These are phyloP conservation scores for Colostygia pectinataria DNA, from an alignment of 2,888 invertebrate species.

Conservation along the genomic window DNA sequence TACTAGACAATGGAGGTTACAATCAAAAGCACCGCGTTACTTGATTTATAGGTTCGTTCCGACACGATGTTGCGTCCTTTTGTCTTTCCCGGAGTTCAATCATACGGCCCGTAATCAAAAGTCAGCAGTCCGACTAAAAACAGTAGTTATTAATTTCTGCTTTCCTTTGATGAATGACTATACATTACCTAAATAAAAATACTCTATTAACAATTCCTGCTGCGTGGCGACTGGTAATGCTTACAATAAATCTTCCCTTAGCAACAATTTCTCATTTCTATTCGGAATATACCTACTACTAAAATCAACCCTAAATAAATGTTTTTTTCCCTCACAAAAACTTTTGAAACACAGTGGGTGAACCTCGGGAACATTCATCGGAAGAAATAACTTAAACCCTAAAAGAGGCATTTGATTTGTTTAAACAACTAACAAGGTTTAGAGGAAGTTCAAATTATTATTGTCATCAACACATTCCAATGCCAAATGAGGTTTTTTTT, in stretches of 20 bases:
- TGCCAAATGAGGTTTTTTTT: conserved; percentile 37
- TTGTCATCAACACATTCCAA: conserved; percentile 40
- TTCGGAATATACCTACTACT: conserved; percentile 35
- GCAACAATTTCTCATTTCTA: too few species aligned
- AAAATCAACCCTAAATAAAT: conserved; percentile 24
- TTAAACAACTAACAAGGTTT: conserved; percentile 43
- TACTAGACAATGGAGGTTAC: conserved; percentile 63
- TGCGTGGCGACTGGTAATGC: background rate
- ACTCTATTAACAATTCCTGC: too few species aligned
- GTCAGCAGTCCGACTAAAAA: conserved; percentile 41
- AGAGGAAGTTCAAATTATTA: conserved; percentile 47
- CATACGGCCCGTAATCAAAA: conserved; percentile 57
- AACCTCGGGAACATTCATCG: conserved; percentile 41
- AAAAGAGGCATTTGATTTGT: conserved; percentile 37
- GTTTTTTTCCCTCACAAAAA: conserved; percentile 35
- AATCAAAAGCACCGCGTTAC: conserved; percentile 65
- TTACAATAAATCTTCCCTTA: background rate
- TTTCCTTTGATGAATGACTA: conserved; percentile 23
- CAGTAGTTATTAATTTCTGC: conserved; percentile 46
- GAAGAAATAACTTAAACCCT: conserved; percentile 58
- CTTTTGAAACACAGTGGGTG: conserved; percentile 28
- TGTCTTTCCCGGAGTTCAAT: conserved; percentile 56
- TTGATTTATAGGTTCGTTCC: conserved; percentile 64
- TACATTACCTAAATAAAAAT: background rate
- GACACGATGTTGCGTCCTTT: conserved; percentile 59